Base-by-base conservation (phyloP, 2,888 invertebrate genomes). In the Ophion costatus region DNA sequence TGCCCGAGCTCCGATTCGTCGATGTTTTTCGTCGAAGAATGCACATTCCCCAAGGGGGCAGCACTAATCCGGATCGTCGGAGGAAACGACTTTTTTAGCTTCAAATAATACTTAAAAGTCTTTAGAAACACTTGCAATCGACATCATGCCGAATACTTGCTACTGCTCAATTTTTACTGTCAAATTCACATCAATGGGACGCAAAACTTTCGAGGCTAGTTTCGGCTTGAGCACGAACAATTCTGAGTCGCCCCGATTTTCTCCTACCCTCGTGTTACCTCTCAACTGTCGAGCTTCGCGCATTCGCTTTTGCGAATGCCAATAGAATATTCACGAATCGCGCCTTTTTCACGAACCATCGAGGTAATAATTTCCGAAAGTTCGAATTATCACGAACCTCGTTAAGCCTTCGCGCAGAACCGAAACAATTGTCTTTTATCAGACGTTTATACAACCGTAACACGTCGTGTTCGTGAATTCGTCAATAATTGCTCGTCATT, bases 381-480 rank as follows among this genome's bases (percentile, higher is more conserved):
- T 33, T 33, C 29, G 14, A 59, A 7, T 38, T 38, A 17, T 66
- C 42, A 42, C 20, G 66, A 42, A 66, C 20, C 64, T 17, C 33
- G 14, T 29, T 33, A 6, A 64, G 0, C 59, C 22, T 22, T 20
- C 59, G 11, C 22, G 59, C 22, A 9, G 20, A 22, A 22, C n/a
- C 57, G 22, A 66, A 14, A 33, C 33, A 14, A 66, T 38, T 66
- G 33, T 66, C 3, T 51, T 51, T 51, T 51, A 17, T 51, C 5
- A 17, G 51, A 51, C n/a, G 45, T 20, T 20, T 38, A 38, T n/a
- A 38, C 20, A 38, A 38, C n/a, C n/a, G 17, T 20, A 20, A 17
- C 38, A 7, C 17, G 9, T 79, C 74, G 73, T 42, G 69, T 69
- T 51, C 61, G 73, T 83, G 82, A 73, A 78, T 67, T 76, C 77